Evolutionary conservation across 92 coral and sea anemone genomes (phyloP).

Genomic region (Metridium senile): DNA sequence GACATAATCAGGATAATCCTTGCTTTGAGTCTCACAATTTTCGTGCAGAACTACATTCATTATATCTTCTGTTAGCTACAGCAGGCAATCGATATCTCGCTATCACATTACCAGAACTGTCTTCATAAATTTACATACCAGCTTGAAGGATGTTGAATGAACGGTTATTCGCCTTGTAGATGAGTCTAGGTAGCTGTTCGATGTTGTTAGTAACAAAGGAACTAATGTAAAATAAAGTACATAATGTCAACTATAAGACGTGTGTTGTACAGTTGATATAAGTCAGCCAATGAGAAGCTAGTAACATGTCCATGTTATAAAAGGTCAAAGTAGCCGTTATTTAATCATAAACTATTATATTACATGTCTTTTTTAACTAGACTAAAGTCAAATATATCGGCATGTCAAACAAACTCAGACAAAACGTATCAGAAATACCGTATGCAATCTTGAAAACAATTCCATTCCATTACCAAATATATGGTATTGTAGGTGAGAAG

Average conservation of each 20-base stretch:
- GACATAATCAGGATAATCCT: not conserved
- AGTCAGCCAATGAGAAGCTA: not conserved
- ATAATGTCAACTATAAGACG: not conserved
- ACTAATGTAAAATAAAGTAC: slow-evolving; percentile 1
- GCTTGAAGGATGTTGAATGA: too few relatives aligned
- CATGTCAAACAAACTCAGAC: too few relatives aligned
- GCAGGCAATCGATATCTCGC: not conserved
- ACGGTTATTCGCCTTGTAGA: too few relatives aligned
- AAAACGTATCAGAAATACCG: too few relatives aligned
- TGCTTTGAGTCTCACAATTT: too few relatives aligned
- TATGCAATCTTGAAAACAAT: too few relatives aligned
- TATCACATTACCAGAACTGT: not conserved
- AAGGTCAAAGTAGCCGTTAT: not conserved
- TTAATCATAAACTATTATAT: not conserved
- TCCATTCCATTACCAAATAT: too few relatives aligned
- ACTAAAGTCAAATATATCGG: too few relatives aligned
- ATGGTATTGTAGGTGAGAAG: too few relatives aligned
- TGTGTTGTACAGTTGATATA: not conserved
- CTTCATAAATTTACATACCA: too few relatives aligned
- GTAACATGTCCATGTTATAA: not conserved
- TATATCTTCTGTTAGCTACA: not conserved
- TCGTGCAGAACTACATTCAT: not conserved
- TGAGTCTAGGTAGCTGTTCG: too few relatives aligned
- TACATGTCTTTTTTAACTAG: not conserved
- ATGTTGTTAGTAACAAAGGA: slow-evolving; percentile 7